Percentiles rank a stretch among this genome's conserved stretches.
These are phyloP conservation scores for Lycaena phlaeas DNA, from an alignment of 2,888 invertebrate genomes.

Conservation along the genomic window DNA sequence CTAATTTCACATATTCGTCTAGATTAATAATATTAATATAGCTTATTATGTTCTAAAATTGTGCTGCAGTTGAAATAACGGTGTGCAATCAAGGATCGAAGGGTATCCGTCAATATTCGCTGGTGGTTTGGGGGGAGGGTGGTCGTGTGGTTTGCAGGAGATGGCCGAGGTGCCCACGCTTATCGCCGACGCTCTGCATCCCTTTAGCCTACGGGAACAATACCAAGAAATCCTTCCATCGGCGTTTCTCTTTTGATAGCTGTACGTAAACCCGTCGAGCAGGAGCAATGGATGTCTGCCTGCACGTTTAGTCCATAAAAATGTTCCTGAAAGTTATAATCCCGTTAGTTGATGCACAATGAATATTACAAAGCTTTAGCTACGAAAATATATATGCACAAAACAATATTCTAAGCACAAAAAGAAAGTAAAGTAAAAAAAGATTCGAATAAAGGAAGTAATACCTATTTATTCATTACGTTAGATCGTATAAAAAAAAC, in stretches of 20 bases:
- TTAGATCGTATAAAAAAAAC: too few relatives aligned
- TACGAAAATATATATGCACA: constrained; percentile 14
- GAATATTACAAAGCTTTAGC: too few relatives aligned
- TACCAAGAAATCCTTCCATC: constrained; percentile 61
- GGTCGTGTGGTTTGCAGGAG: constrained; percentile 45
- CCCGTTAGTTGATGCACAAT: neutral
- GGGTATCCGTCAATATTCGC: neutral
- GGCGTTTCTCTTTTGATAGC: constrained; percentile 58
- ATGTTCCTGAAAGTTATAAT: constrained; percentile 34
- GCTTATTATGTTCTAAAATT: too few relatives aligned
- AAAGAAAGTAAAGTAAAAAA: too few relatives aligned
- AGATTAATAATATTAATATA: too few relatives aligned
- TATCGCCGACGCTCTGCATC: constrained; percentile 53
- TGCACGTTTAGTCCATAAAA: constrained; percentile 56
- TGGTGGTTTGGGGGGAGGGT: constrained; percentile 42
- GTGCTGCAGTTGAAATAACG: too few relatives aligned
- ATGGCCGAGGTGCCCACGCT: constrained; percentile 41
- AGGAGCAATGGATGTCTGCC: constrained; percentile 57
- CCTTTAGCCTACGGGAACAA: constrained; percentile 55
- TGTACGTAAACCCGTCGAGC: constrained; percentile 52
- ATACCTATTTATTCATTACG: too few relatives aligned
- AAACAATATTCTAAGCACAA: too few relatives aligned
- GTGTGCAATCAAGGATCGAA: neutral
- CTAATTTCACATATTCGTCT: too few relatives aligned
- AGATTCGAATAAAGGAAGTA: too few relatives aligned